phyloP scores from a whole-genome alignment of 2,888 invertebrate genomes.

The Epistrophe eligans region DNA sequence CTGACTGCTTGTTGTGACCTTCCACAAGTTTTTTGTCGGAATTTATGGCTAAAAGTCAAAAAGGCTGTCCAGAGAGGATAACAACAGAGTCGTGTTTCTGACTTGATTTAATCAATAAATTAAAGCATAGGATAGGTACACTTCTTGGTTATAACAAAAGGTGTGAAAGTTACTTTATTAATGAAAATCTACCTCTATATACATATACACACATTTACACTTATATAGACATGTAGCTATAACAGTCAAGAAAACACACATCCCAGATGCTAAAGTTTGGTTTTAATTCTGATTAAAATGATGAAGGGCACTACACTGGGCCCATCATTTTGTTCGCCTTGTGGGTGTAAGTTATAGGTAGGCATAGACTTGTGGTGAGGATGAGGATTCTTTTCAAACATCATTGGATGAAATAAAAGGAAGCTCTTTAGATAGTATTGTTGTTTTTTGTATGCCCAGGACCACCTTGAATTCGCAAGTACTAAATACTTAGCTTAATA shows the following conservation, averaged over 20 bases:
- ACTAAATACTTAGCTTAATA: slow-evolving; percentile 3
- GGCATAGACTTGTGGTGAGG: too few species aligned
- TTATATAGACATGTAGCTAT: not conserved
- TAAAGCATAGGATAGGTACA: slow-evolving; percentile 3
- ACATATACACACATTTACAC: not conserved
- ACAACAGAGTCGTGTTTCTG: slow-evolving; percentile 14
- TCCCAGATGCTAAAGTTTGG: slow-evolving; percentile 23
- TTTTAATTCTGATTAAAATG: slow-evolving; percentile 34
- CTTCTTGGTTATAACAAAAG: slow-evolving; percentile 21
- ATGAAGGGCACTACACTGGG: slow-evolving; percentile 6
- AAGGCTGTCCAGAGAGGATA: slow-evolving; percentile 25
- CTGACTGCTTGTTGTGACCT: slow-evolving; percentile 21
- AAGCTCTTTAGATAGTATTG: not conserved
- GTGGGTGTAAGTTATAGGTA: not conserved
- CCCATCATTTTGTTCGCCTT: not conserved
- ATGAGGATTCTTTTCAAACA: not conserved
- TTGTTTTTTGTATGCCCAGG: not conserved
- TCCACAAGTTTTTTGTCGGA: slow-evolving; percentile 4
- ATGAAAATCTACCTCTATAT: slow-evolving; percentile 14
- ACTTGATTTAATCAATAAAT: slow-evolving; percentile 41
- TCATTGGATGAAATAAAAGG: not conserved
- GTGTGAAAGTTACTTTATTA: slow-evolving; percentile 36
- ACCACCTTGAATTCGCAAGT: not conserved
- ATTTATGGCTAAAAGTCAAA: slow-evolving; percentile 29
- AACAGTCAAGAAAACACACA: not conserved